These are phyloP conservation scores for Lasioglossum lativentre DNA, from an alignment of 2,888 invertebrate species.

Conservation along the genomic window DNA sequence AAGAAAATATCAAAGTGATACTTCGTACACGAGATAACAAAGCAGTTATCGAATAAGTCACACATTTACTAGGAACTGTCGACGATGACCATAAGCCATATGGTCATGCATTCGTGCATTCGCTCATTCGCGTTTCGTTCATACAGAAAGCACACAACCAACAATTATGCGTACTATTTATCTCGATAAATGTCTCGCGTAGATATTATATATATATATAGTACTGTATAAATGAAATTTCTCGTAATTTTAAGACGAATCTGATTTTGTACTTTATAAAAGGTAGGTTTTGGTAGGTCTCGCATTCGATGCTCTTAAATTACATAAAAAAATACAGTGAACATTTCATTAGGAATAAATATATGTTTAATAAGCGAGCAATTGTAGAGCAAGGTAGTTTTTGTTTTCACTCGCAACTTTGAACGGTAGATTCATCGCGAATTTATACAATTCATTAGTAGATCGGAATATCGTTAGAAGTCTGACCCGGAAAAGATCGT, in stretches of 20 bases:
- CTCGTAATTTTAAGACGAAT: slow-evolving; percentile 31
- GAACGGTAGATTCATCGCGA: slow-evolving; percentile 30
- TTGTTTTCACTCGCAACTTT: slow-evolving; percentile 39
- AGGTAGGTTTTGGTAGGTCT: slow-evolving; percentile 63
- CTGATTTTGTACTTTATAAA: slow-evolving; percentile 69
- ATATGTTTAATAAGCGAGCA: slow-evolving; percentile 73
- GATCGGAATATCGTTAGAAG: slow-evolving; percentile 46
- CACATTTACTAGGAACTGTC: slow-evolving; percentile 57
- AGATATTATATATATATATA: slow-evolving; percentile 34
- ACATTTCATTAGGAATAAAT: slow-evolving; percentile 75
- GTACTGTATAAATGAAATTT: slow-evolving; percentile 38
- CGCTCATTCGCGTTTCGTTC: slow-evolving; percentile 44
- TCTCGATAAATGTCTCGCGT: slow-evolving; percentile 48
- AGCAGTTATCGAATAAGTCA: slow-evolving; percentile 43
- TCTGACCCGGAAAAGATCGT: slow-evolving; percentile 42
- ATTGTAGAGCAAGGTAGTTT: slow-evolving; percentile 75
- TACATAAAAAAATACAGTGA: slow-evolving; percentile 80
- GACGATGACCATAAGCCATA: slow-evolving; percentile 33
- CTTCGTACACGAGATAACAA: slow-evolving; percentile 24
- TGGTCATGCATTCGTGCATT: slow-evolving; percentile 39
- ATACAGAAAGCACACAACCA: slow-evolving; percentile 37
- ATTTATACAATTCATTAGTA: slow-evolving; percentile 49
- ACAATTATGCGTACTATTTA: slow-evolving; percentile 39
- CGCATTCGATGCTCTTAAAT: slow-evolving; percentile 37
- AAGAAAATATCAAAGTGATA: slow-evolving; percentile 33